Conservation (phyloP, 2,113 vertebrate species). For the Acanthochromis polyacanthus region DNA sequence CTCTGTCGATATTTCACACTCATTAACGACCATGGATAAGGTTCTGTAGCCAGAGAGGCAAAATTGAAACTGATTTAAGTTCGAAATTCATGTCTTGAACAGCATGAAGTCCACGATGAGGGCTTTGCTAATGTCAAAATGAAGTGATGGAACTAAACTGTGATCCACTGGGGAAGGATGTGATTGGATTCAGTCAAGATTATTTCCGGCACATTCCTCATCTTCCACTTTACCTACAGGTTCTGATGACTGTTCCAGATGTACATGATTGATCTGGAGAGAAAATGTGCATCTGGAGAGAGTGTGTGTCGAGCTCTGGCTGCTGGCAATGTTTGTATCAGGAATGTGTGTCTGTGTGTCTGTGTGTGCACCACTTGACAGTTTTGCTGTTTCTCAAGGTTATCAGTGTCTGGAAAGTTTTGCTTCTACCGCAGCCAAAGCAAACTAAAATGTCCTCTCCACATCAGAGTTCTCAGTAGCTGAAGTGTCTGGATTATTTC, state of each 20-base stretch:
- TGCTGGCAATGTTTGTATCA: constrained; percentile 26
- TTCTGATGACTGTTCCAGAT: constrained; percentile 11
- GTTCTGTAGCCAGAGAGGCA: neutral
- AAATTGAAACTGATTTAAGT: constrained; percentile 14
- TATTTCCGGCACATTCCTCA: neutral
- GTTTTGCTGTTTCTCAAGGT: constrained; percentile 60
- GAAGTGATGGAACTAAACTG: constrained; percentile 28
- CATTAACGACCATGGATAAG: constrained; percentile 29
- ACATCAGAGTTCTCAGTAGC: constrained; percentile 14
- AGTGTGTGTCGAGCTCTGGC: constrained; percentile 5
- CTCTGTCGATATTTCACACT: constrained; percentile 19
- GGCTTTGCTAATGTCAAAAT: constrained; percentile 25
- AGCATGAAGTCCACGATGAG: neutral
- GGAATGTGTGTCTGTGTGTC: neutral
- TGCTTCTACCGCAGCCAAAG: constrained; percentile 18
- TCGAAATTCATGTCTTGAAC: constrained; percentile 10
- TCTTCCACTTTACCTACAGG: neutral
- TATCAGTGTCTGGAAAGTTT: constrained; percentile 56
- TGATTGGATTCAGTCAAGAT: neutral
- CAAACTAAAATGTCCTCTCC: constrained; percentile 32
- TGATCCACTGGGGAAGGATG: neutral
- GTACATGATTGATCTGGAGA: constrained; percentile 34
- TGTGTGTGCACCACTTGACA: constrained; percentile 28
- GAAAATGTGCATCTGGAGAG: constrained; percentile 2
- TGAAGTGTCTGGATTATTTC: constrained; percentile 11